Base-by-base conservation (phyloP, 2,113 vertebrate species). In the Syngnathus floridae region DNA sequence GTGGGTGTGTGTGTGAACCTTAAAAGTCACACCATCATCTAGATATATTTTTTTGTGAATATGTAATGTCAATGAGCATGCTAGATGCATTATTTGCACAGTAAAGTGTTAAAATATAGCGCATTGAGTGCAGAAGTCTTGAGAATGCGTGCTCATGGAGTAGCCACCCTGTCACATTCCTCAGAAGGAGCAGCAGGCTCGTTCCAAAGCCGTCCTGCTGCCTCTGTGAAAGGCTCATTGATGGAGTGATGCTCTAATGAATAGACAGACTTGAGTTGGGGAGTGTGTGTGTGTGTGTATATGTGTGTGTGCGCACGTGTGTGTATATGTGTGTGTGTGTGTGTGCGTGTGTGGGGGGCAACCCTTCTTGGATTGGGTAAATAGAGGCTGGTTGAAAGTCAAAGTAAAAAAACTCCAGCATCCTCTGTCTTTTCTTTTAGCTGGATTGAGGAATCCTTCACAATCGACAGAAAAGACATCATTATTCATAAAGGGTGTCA, bases 151-250 rank as follows among this genome's bases (percentile, higher is more conserved):
- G 66, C 55, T 60, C 56, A 63, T 52, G 40, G 26, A 73, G 81
- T 71, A 63, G 56, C 73, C 6, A 43, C 76, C 70, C 64, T 54
- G 80, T 72, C 68, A 48, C 78, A 80, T 86, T 84, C 80, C 83
- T 81, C 59, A 22, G 78, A 76, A 66, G 35, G 62, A 68, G 76
- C 67, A 14, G 26, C 54, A 35, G 16, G 54, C 54, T 56, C 22
- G 26, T 56, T 56, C 26, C 54, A 56, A 35, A 16, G 54, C 73
- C 73, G 73, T 80, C 66, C 74, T 62, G 71, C 69, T 68, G 75
- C 65, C 69, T 66, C 69, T 71, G 71, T 90, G 84, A 90, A 89
- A 90, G 87, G 72, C 36, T 83, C 85, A 90, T 90, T 91, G 87
- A 90, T 80, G 78, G 76, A 77, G 69, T 59, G 55, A 77, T 70